Conservation (phyloP, 2,113 vertebrate species). For the Callipepla squamata region DNA sequence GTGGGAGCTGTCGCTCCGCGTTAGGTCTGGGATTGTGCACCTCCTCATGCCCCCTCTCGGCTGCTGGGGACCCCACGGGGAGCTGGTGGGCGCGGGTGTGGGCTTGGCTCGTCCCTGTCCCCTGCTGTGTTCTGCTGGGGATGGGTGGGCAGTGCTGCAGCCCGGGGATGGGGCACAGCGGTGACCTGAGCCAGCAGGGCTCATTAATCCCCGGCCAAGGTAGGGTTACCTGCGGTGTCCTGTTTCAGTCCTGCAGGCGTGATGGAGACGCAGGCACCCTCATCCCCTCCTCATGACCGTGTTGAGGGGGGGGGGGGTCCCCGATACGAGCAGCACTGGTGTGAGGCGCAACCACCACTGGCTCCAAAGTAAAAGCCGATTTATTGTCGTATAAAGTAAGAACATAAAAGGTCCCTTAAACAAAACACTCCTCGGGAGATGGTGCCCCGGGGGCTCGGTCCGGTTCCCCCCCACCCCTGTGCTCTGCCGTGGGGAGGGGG, state of each 20-base stretch:
- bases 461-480: not conserved
- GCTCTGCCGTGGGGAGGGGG: not conserved
- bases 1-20: not conserved
- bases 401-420: slow-evolving; percentile 33
- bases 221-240: slow-evolving; percentile 39
- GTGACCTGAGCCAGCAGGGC: not conserved
- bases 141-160: accelerated
- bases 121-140: accelerated
- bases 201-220: slow-evolving; percentile 37
- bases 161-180: not conserved
- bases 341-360: not conserved
- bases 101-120: not conserved
- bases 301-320: not conserved
- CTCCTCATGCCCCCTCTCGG: too few species aligned
- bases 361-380: slow-evolving; percentile 49
- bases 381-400: slow-evolving; percentile 62
- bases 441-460: not conserved
- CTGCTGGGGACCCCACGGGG: not conserved
- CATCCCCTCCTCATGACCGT: not conserved
- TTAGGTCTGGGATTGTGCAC: not conserved
- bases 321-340: not conserved
- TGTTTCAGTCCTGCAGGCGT: not conserved
- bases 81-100: accelerated
- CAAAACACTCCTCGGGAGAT: not conserved
- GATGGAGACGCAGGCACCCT: too few species aligned